Percentiles rank a stretch among this genome's conserved stretches.
Conservation (phyloP, 2,888 invertebrate species). For the Melinaea menophilus region DNA sequence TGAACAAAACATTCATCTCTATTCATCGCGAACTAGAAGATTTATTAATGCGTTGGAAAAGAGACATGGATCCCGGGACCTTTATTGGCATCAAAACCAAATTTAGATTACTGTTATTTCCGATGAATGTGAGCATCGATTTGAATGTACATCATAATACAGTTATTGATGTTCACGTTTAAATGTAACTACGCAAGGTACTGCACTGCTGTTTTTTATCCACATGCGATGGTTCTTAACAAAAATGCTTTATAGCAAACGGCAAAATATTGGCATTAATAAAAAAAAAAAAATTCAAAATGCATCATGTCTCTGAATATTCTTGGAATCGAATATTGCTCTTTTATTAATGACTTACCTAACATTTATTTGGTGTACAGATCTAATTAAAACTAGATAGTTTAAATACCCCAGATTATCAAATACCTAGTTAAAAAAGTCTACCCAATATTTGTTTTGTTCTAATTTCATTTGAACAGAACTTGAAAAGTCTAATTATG, state of each 20-base stretch:
- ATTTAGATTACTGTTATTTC: constrained; percentile 58
- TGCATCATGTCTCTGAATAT: too few relatives aligned
- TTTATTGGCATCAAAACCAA: constrained; percentile 63
- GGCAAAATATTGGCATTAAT: constrained; percentile 36
- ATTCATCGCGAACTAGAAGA: constrained; percentile 58
- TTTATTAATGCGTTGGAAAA: constrained; percentile 73
- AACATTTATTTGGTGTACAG: too few relatives aligned
- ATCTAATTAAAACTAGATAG: too few relatives aligned
- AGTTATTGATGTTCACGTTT: background rate
- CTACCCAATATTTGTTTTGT: too few relatives aligned
- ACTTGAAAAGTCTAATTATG: too few relatives aligned
- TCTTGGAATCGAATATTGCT: too few relatives aligned
- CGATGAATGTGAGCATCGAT: constrained; percentile 58
- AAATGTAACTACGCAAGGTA: background rate
- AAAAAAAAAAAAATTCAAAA: too few relatives aligned
- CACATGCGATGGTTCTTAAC: background rate
- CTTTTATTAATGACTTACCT: too few relatives aligned
- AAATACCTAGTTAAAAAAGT: too few relatives aligned
- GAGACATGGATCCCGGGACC: constrained; percentile 59
- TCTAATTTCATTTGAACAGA: too few relatives aligned
- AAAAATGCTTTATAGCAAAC: constrained; percentile 19
- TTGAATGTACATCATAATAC: constrained; percentile 34
- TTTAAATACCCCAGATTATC: too few relatives aligned
- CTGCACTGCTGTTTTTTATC: too few relatives aligned
- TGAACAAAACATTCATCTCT: constrained; percentile 55